Evolutionary conservation across 1,140 invertebrate genomes (phyloP).

Genomic region (Scaptomyza graminum): DNA sequence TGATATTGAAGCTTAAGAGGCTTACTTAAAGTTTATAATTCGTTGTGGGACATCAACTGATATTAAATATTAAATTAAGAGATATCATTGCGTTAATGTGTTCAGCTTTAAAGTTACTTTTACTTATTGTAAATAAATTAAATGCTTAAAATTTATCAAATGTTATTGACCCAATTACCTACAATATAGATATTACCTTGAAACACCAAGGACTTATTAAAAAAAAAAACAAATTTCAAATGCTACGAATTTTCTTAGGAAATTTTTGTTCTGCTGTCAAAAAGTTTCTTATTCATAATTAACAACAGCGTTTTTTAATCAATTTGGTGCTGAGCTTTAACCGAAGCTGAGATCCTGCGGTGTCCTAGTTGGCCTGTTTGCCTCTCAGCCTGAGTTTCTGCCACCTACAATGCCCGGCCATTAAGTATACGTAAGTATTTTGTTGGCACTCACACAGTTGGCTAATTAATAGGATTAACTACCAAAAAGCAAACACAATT

Average conservation of each 20-base stretch:
- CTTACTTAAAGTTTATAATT: slow-evolving; percentile 11
- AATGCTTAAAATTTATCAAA: no score
- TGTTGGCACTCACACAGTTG: slow-evolving; percentile 46
- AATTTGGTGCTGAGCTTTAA: slow-evolving; percentile 28
- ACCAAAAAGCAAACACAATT: slow-evolving; percentile 81
- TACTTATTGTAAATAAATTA: no score
- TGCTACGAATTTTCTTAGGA: slow-evolving; percentile 7
- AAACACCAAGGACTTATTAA: background rate
- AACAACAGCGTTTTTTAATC: slow-evolving; percentile 28
- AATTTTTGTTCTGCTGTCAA: slow-evolving; percentile 4
- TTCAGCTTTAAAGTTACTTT: no score
- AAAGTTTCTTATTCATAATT: slow-evolving; percentile 22
- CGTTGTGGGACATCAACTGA: background rate
- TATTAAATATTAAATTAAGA: no score
- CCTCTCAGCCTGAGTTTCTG: background rate
- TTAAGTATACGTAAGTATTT: slow-evolving; percentile 19
- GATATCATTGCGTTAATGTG: no score
- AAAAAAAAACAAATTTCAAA: background rate
- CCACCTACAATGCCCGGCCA: slow-evolving; percentile 11
- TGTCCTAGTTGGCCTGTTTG: background rate
- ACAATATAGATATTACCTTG: no score
- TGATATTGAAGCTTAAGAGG: slow-evolving; percentile 8
- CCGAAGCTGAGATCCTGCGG: slow-evolving; percentile 9
- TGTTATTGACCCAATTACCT: no score
- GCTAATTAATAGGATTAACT: slow-evolving; percentile 82